These are phyloP conservation scores for Manduca sexta DNA, from an alignment of 1,140 invertebrate species.

Conservation along the genomic window DNA sequence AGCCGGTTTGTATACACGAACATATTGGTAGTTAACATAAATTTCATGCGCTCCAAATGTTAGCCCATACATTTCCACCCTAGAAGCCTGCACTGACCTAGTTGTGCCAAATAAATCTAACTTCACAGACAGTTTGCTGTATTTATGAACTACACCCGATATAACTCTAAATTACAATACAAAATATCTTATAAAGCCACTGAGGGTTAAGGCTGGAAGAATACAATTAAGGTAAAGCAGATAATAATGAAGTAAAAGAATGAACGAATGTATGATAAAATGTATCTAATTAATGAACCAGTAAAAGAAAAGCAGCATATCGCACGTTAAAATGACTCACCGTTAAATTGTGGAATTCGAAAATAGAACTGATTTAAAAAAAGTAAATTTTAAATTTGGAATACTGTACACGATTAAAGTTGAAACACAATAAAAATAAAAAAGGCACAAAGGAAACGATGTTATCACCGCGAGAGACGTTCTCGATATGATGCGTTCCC, in stretches of 20 bases:
- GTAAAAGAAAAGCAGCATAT: too few species aligned
- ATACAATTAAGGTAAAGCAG: too few species aligned
- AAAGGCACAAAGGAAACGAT: constrained; percentile 22
- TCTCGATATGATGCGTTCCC: constrained; percentile 45
- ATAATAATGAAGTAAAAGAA: not conserved
- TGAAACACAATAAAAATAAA: not conserved
- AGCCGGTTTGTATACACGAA: constrained; percentile 1
- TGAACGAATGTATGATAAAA: too few species aligned
- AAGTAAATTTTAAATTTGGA: constrained; percentile 19
- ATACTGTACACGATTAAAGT: constrained; percentile 1
- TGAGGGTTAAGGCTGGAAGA: not conserved
- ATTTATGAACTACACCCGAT: too few species aligned
- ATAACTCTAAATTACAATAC: too few species aligned
- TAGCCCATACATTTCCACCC: constrained; percentile 22
- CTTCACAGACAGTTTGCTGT: constrained; percentile 10
- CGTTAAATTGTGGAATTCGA: too few species aligned
- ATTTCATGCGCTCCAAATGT: constrained; percentile 28
- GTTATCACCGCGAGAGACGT: constrained; percentile 48
- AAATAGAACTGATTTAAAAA: constrained; percentile 7
- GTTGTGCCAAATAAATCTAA: constrained; percentile 32
- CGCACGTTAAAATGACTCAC: too few species aligned
- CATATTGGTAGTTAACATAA: constrained; percentile 22
- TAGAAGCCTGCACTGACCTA: constrained; percentile 29
- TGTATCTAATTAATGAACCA: too few species aligned
- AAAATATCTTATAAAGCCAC: too few species aligned